Percentiles rank a stretch among this genome's conserved stretches.
Conservation (phyloP, 2,113 vertebrate species). For the Variabilichromis moorii region DNA sequence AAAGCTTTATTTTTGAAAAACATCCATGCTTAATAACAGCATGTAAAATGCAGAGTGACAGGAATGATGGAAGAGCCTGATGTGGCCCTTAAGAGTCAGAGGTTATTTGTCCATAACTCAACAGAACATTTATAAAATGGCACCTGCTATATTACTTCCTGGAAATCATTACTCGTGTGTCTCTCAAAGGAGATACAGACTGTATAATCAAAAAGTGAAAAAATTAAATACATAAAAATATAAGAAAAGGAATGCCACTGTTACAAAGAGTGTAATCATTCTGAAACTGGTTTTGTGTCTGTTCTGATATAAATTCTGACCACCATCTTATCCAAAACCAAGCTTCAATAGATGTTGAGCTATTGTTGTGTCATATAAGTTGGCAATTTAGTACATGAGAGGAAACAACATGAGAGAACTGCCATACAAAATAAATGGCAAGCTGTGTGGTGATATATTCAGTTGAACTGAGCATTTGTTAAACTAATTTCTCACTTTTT, state of each 20-base stretch:
- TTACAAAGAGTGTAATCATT: neutral
- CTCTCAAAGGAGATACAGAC: neutral
- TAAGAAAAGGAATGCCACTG: neutral
- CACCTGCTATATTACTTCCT: neutral
- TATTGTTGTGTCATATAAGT: neutral
- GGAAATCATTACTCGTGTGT: neutral
- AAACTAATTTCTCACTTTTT: neutral
- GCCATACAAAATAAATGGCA: neutral
- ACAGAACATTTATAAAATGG: neutral
- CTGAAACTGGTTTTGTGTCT: neutral
- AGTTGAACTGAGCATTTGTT: neutral
- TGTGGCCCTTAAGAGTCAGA: neutral
- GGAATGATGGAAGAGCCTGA: neutral
- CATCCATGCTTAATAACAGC: neutral
- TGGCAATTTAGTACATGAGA: neutral
- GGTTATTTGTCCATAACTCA: neutral
- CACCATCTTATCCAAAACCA: neutral
- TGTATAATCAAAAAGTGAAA: neutral
- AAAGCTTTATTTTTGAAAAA: neutral
- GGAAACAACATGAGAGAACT: neutral
- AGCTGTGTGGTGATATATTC: neutral
- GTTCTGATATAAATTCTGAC: neutral
- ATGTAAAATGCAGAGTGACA: neutral
- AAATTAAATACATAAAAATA: neutral
- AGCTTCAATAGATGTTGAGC: neutral